Evolutionary conservation across 2,797 vertebrate species (phyloP), one percentile per base, ranked within the genome.

Genomic region (Sebastes matsubarae): DNA sequence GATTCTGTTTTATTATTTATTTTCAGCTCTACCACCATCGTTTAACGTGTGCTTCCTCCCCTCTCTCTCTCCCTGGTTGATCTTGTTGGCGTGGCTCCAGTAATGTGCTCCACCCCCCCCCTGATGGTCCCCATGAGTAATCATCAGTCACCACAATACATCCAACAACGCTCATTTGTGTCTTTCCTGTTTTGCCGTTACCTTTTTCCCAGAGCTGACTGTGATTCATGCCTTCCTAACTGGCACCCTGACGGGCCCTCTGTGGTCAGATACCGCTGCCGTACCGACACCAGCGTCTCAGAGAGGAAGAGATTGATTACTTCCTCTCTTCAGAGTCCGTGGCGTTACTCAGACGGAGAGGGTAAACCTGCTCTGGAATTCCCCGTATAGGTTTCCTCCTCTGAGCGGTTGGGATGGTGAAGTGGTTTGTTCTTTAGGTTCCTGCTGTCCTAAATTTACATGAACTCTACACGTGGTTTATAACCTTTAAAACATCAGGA

Each of bases 131-230:
- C 66, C 81, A 80, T 85, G 83, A 81, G 85, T 85, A 89, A 93
- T 91, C 84, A 87, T 86, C 86, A 68, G 70, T 87, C 86, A 63
- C 63, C 54, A 92, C 90, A 92, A 91, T 90, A 77, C 82, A 91
- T 88, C 84, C 75, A 83, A 58, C 82, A 72, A 71, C 61, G 64
- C 84, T 85, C 57, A 88, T 87, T 80, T 88, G 83, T 85, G 83
- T 85, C 82, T 86, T 92, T 92, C 91, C 88, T 90, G 92, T 90
- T 92, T 91, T 90, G 76, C 85, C 36, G 63, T 85, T 81, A 89
- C 77, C 68, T 76, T 87, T 42, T 74, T 78, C 81, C 84, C 83
- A 82, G 68, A 82, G 76, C 72, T 58, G 68, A 74, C 59, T 68
- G 78, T 88, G 85, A 92, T 88, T 92, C 89, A 90, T 89, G 85